Evolutionary conservation across 2,888 invertebrate genomes (phyloP), one percentile per base, ranked within the genome.

Genomic region (Erannis defoliaria): DNA sequence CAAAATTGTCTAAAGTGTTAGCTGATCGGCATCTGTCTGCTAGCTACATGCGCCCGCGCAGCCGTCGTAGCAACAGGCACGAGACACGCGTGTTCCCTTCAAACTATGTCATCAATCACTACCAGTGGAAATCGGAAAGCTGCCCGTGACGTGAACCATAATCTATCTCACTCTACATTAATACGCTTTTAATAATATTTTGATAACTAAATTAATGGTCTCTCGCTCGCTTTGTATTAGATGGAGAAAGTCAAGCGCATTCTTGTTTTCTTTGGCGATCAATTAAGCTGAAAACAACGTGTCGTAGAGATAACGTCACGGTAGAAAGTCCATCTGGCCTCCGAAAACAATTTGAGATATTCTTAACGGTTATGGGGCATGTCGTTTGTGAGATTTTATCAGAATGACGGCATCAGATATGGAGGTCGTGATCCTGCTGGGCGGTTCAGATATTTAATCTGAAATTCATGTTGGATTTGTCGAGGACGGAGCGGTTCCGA

Each of bases 391-490:
- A 78, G 82, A 83, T 85, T 62, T 67, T 76, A 84, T 85, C 81
- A 35, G 57, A 68, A 69, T 79, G 81, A 77, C 81, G 80, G 74
- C 74, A 77, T 80, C 76, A 76, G 81, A 82, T 78, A 73, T 61
- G 64, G 62, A 77, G 85, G 82, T 85, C 84, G 82, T 81, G 84
- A 81, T 80, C 80, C 73, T 76, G 78, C 70, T 72, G 66, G 72
- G 62, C 71, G 72, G 73, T 78, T 70, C 57, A 65, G 74, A 75
- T 75, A 72, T 81, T 77, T 70, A 67, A 77, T 76, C 70, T 66
- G 51, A 56, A 51, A 49, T 56, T 53, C 31, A 71, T 72, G 78
- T 75, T 73, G 73, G 65, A 69, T 73, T 73, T 72, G 70, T 67
- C 67, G 59, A 65, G 69, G 58, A 48, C 49, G 31, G 67, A 71